Conservation (phyloP, 2,888 invertebrate genomes). For the Cerceris rybyensis region DNA sequence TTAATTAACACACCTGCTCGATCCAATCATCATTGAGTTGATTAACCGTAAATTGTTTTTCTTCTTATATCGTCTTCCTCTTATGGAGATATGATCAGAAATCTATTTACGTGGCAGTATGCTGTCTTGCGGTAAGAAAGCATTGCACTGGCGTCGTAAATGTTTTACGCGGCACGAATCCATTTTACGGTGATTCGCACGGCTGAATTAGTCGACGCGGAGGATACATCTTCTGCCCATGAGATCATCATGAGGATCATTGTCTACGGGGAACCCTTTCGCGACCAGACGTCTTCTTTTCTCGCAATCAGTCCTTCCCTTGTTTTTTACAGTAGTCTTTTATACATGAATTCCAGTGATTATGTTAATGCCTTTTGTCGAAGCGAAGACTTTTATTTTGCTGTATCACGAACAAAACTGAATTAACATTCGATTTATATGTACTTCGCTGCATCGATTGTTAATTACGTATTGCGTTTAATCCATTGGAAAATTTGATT, state of each 20-base stretch:
- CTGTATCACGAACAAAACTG: background rate
- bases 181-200: slow-evolving; percentile 58
- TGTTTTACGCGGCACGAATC: slow-evolving; percentile 60
- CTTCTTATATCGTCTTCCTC: slow-evolving; percentile 3
- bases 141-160: slow-evolving; percentile 49
- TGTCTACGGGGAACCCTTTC: slow-evolving; percentile 12
- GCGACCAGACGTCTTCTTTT: slow-evolving; percentile 1
- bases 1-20: slow-evolving; percentile 48
- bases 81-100: slow-evolving; percentile 44
- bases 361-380: background rate
- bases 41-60: slow-evolving; percentile 27
- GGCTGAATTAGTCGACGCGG: slow-evolving; percentile 53
- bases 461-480: too few species aligned
- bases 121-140: slow-evolving; percentile 41
- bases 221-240: slow-evolving; percentile 50
- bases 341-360: background rate
- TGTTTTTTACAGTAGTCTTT: background rate
- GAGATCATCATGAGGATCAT: slow-evolving; percentile 44
- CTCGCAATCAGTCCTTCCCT: background rate
- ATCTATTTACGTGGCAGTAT: slow-evolving; percentile 49
- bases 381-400: background rate
- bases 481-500: too few species aligned
- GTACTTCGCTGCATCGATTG: too few species aligned
- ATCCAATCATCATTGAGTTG: slow-evolving; percentile 37
- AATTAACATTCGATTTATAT: too few species aligned